Evolutionary conservation across 2,113 vertebrate genomes (phyloP).

Genomic region (Cettia cetti): DNA sequence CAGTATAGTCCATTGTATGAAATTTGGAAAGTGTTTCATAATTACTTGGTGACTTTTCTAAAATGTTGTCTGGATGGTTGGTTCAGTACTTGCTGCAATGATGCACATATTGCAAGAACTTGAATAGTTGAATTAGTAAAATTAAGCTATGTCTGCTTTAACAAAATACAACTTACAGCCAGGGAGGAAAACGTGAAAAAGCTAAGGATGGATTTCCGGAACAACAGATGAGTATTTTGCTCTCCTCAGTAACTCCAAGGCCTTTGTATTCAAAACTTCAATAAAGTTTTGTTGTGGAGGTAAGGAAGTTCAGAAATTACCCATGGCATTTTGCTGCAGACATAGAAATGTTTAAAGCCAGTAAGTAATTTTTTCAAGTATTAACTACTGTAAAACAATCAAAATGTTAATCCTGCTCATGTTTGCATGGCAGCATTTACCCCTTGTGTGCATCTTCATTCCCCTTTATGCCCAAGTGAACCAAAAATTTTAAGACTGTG

Average conservation of each 20-base stretch:
- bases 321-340: neutral
- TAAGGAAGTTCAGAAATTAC: neutral
- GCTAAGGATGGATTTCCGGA: neutral
- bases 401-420: neutral
- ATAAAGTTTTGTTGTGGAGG: neutral
- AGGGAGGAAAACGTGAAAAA: neutral
- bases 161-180: neutral
- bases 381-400: neutral
- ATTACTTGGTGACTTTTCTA: neutral
- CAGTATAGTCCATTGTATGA: neutral
- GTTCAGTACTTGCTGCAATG: neutral
- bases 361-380: neutral
- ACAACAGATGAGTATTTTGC: neutral
- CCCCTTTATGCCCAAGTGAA: neutral
- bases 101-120: neutral
- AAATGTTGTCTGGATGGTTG: neutral
- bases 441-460: neutral
- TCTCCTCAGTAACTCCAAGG: neutral
- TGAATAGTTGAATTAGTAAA: neutral
- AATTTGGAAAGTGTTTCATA: neutral
- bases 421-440: neutral
- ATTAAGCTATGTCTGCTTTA: neutral
- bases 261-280: neutral
- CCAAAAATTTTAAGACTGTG: neutral
- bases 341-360: neutral